phyloP scores from a whole-genome alignment of 1,140 invertebrate genomes.

The Cydia pomonella region DNA sequence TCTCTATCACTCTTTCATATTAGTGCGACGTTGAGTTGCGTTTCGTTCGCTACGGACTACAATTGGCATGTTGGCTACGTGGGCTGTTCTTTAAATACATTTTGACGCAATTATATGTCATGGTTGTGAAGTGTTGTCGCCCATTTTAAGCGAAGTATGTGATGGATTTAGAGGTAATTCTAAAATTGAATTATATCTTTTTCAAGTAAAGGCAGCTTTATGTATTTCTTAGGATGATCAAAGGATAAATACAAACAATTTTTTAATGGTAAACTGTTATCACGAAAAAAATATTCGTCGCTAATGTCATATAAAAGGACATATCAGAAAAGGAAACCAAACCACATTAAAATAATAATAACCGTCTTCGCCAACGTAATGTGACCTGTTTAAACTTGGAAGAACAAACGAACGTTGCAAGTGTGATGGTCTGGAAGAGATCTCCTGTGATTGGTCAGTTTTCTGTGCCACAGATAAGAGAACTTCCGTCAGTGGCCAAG shows the following conservation, averaged over 20 bases:
- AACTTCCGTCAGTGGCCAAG: conserved; percentile 52
- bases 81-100: background rate
- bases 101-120: background rate
- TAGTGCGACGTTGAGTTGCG: too few species aligned
- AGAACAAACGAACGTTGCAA: conserved; percentile 44
- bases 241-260: too few species aligned
- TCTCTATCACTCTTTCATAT: too few species aligned
- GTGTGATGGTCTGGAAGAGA: conserved; percentile 47
- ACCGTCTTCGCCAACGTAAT: conserved; percentile 39
- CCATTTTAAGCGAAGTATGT: too few species aligned
- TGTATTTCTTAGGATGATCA: too few species aligned
- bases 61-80: too few species aligned
- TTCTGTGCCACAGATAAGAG: conserved; percentile 57
- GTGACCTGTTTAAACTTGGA: conserved; percentile 48
- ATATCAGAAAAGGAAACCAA: conserved; percentile 28
- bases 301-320: conserved; percentile 10
- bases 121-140: too few species aligned
- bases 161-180: too few species aligned
- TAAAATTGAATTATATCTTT: too few species aligned
- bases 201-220: too few species aligned
- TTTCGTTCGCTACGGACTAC: too few species aligned
- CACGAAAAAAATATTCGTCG: background rate
- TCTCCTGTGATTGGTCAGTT: conserved; percentile 51
- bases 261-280: background rate
- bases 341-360: conserved; percentile 31